Evolutionary conservation across 2,797 vertebrate species (phyloP), one percentile per base, ranked within the genome.

Genomic region (Crax fasciolata): DNA sequence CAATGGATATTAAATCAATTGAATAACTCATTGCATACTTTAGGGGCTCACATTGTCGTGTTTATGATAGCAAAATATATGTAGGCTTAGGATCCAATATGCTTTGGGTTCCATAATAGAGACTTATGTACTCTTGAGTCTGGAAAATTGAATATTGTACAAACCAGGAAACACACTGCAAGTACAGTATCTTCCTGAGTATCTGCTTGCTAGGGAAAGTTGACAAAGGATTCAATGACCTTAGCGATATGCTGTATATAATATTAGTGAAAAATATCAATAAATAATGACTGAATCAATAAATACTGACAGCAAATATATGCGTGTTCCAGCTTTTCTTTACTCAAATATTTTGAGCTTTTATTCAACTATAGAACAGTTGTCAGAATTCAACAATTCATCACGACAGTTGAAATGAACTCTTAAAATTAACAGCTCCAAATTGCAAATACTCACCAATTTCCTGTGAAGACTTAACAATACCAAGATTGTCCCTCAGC

Each of bases 401-500:
- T 38, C 0, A 9, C 66, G 20, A 65, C 11, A 32, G 0, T 10
- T 39, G n/a, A 68, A 67, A 52, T 13, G n/a, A 67, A 73, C 67
- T 54, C 9, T 62, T 58, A 14, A 78, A 90, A 86, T 17, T 24
- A 82, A 48, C n/a, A 61, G 30, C 51, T 89, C 18, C 35, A 55
- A 87, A 35, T 10, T 74, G 49, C 75, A 67, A 68, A 77, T 58
- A 97, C 98, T 83, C 93, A 99, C 99, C 99, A 39, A 99, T 97
- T 97, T 99, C 99, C 18, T 98, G 97, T 25, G 99, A 98, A 28
- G 98, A 96, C 35, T 97, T 94, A 43, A 99, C 98, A 83, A 99
- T 99, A 68, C 99, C 99, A 6, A 99, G 98, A 87, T 99, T 99
- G 97, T 99, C 99, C 96, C 99, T 98, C 78, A 99, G 97, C 99